Evolutionary conservation across 2,797 vertebrate genomes (phyloP).

Genomic region (Clamator glandarius): DNA sequence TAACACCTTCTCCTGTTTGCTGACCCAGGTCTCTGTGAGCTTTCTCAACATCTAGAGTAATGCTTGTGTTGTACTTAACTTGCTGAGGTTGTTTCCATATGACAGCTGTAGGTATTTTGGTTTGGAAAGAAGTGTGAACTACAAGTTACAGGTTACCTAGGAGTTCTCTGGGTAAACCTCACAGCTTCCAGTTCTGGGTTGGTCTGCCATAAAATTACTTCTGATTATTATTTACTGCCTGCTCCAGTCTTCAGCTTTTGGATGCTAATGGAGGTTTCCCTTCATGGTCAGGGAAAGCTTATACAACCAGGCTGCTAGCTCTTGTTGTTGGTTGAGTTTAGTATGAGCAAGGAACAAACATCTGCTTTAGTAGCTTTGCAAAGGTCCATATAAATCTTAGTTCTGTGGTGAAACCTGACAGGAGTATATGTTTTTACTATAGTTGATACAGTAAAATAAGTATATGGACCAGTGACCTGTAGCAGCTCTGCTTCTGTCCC

Average conservation of each 20-base stretch:
- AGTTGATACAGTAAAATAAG: too few species aligned
- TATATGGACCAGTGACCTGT: too few species aligned
- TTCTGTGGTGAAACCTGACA: not conserved
- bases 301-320: not conserved
- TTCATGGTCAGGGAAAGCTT: not conserved
- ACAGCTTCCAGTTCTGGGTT: not conserved
- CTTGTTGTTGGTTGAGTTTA: not conserved
- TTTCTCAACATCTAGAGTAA: not conserved
- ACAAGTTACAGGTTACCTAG: not conserved
- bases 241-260: not conserved
- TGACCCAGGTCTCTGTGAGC: not conserved
- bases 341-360: not conserved
- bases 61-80: not conserved
- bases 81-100: not conserved
- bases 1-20: not conserved
- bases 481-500: not conserved
- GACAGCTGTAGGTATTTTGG: not conserved
- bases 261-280: not conserved
- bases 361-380: not conserved
- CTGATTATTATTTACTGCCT: not conserved
- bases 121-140: not conserved
- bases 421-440: not conserved
- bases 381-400: not conserved
- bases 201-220: not conserved
- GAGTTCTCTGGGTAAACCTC: not conserved